Conservation (phyloP, 2,888 invertebrate species). For the Melanophora roralis region DNA sequence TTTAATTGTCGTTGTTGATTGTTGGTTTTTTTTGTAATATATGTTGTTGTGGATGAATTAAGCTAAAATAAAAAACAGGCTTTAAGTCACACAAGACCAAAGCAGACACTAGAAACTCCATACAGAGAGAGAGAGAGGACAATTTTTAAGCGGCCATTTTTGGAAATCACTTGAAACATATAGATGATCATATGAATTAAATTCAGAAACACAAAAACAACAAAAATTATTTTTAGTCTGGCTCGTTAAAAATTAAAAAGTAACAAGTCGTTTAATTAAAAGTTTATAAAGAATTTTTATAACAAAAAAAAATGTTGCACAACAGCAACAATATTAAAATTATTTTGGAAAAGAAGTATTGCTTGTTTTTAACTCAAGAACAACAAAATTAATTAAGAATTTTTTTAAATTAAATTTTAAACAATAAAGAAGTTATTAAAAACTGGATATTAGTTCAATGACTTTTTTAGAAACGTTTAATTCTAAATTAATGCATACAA, state of each 20-base stretch:
- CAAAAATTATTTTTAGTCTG: constrained; percentile 14
- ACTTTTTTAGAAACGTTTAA: constrained; percentile 18
- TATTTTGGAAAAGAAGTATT: constrained; percentile 12
- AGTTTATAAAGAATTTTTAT: constrained; percentile 14
- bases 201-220: constrained; percentile 33
- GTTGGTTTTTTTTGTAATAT: neutral
- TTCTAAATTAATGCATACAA: neutral
- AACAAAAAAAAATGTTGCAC: constrained; percentile 5
- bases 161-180: constrained; percentile 25
- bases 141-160: constrained; percentile 31
- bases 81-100: constrained; percentile 1
- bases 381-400: constrained; percentile 9
- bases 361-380: constrained; percentile 43
- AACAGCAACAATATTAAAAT: constrained; percentile 15
- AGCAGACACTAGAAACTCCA: neutral
- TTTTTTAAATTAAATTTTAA: neutral
- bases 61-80: neutral
- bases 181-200: constrained; percentile 24
- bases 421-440: constrained; percentile 6
- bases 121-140: neutral
- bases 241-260: constrained; percentile 1
- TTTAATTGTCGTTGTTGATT: no score
- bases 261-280: constrained; percentile 32
- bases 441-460: constrained; percentile 58
- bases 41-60: neutral